Conservation (phyloP, 2,888 invertebrate species). For the Aphodius sticticus region DNA sequence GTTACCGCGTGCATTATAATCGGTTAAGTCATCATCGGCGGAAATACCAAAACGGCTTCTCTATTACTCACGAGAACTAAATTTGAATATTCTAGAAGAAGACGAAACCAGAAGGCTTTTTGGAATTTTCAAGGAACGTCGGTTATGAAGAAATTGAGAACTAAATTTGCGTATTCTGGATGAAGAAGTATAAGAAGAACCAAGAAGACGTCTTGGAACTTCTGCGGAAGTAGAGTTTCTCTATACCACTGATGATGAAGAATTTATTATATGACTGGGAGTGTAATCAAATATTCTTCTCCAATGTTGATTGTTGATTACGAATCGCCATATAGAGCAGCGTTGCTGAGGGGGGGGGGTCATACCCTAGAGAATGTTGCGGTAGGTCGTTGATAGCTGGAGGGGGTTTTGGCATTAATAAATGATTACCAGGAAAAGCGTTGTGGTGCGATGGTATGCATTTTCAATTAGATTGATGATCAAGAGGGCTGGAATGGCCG, state of each 20-base stretch:
- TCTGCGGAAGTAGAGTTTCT: too few relatives aligned
- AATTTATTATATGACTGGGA: not conserved
- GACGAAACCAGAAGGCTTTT: not conserved
- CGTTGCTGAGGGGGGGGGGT: not conserved
- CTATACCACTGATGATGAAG: too few relatives aligned
- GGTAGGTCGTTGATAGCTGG: not conserved
- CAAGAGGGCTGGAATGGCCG: conserved; percentile 7
- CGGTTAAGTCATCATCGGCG: conserved; percentile 16
- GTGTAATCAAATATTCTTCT: not conserved
- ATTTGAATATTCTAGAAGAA: not conserved
- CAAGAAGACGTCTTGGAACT: too few relatives aligned
- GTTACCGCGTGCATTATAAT: conserved; percentile 33
- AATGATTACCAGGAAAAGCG: too few relatives aligned
- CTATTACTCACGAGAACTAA: conserved; percentile 7
- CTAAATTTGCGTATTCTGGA: too few relatives aligned
- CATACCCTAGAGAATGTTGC: not conserved
- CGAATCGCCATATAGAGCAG: too few relatives aligned
- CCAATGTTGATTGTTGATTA: too few relatives aligned
- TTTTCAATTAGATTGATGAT: not conserved
- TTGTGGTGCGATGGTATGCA: too few relatives aligned
- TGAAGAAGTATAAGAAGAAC: too few relatives aligned
- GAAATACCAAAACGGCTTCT: conserved; percentile 10
- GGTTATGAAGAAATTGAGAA: too few relatives aligned
- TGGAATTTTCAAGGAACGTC: too few relatives aligned
- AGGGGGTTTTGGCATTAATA: not conserved